phyloP scores from a whole-genome alignment of 2,113 vertebrate species.

The Barnardius zonarius region DNA sequence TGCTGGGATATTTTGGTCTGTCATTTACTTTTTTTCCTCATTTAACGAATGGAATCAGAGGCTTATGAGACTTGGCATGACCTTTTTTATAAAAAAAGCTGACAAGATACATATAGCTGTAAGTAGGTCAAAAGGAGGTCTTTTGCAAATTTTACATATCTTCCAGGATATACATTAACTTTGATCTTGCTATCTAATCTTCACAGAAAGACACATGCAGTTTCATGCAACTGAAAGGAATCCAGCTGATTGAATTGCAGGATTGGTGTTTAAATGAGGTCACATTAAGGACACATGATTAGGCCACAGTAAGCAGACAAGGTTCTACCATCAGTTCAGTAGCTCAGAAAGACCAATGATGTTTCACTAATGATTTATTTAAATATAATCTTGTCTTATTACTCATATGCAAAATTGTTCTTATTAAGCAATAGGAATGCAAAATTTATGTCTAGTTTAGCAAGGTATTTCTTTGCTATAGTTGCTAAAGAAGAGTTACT shows the following conservation, averaged over 20 bases:
- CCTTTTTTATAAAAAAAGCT: background rate
- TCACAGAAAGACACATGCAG: background rate
- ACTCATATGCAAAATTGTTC: background rate
- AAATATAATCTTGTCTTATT: background rate
- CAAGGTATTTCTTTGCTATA: background rate
- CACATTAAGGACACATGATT: background rate
- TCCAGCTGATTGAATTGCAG: background rate
- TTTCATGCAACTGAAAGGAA: background rate
- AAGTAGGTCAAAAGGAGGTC: background rate
- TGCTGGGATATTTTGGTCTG: background rate
- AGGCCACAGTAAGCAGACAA: background rate
- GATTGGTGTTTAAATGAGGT: background rate
- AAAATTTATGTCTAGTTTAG: background rate
- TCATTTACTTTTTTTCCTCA: background rate
- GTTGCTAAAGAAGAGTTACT: background rate
- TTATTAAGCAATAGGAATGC: background rate
- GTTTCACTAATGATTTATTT: background rate
- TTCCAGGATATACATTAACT: background rate
- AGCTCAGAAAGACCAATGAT: background rate
- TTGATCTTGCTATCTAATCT: background rate
- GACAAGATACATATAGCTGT: background rate
- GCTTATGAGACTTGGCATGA: background rate
- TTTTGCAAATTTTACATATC: background rate
- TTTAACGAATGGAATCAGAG: background rate
- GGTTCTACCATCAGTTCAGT: background rate